These are phyloP conservation scores for Cydia splendana DNA, from an alignment of 1,140 invertebrate genomes.

Conservation along the genomic window DNA sequence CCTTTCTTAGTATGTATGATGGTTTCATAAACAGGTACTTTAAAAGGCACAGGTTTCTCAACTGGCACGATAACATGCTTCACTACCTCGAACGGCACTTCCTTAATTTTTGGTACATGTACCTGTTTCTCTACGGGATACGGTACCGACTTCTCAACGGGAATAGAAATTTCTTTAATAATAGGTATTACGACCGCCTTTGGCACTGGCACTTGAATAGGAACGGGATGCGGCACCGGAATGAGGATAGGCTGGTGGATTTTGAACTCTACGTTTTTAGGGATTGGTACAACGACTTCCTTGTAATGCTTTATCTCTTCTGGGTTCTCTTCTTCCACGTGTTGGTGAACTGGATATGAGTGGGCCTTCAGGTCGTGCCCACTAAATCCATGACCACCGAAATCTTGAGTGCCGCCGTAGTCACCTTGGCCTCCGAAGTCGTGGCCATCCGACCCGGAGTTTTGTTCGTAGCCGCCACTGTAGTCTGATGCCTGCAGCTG, in stretches of 20 bases:
- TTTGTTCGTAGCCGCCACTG: neutral
- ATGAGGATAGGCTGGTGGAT: constrained; percentile 85
- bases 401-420: constrained; percentile 34
- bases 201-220: constrained; percentile 86
- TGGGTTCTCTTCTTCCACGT: constrained; percentile 86
- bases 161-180: constrained; percentile 86
- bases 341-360: constrained; percentile 82
- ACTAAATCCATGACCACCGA: constrained; percentile 49
- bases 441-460: constrained; percentile 33
- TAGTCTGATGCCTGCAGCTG: constrained; percentile 10
- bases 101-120: constrained; percentile 86
- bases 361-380: constrained; percentile 65
- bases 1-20: constrained; percentile 82
- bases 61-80: constrained; percentile 86
- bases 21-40: constrained; percentile 87
- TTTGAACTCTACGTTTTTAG: constrained; percentile 84
- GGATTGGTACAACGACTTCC: constrained; percentile 85
- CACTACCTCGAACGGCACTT: constrained; percentile 85
- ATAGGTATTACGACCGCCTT: constrained; percentile 86
- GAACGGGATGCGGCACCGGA: constrained; percentile 85
- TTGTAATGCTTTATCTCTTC: constrained; percentile 85
- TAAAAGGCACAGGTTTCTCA: constrained; percentile 87
- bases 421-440: constrained; percentile 43
- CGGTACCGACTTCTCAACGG: constrained; percentile 87
- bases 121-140: constrained; percentile 87